Base-by-base conservation (phyloP, 2,113 vertebrate species). In the Misgurnus anguillicaudatus region DNA sequence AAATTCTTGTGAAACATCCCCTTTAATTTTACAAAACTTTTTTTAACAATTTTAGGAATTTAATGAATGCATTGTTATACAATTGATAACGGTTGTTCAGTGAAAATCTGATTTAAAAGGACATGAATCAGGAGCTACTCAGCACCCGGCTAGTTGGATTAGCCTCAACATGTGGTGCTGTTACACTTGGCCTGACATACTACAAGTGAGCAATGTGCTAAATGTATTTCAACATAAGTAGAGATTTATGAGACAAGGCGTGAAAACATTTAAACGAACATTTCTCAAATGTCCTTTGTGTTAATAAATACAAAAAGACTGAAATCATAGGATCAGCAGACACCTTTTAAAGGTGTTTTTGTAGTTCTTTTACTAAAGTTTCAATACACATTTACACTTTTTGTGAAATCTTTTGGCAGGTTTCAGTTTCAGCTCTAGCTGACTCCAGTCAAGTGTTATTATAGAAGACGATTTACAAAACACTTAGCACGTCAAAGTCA, bases 211-310 rank as follows among this genome's bases (percentile, higher is more conserved):
- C 60, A 76, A 87, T 83, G 81, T 76, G 57, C 85, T 86, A 89
- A 93, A 92, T 92, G 89, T 89, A 92, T 84, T 83, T 85, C 79
- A 90, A 87, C 79, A 84, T 91, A 93, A 93, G 92, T 90, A 93
- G 57, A 82, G 82, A 41, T 77, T 62, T 78, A 85, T 75, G 77
- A 79, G 73, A 82, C 69, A 75, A 85, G 84, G 86, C 82, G 70
- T 78, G 75, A 85, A 85, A 76, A 74, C 66, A 87, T 80, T 79
- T 78, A 85, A 85, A 79, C 48, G 42, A 84, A 79, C 75, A 70
- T 76, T 73, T 87, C 75, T 87, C 24, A 84, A 85, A 84, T 78
- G 81, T 45, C 4, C 38, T 45, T 80, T 77, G 55, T 74, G 47
- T 62, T 79, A 72, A 82, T 77, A 82, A 82, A 65, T 63, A 58